A percentile compares a stretch with the other conserved stretches of the same genome.
Evolutionary conservation across 2,113 vertebrate genomes (phyloP).

Genomic region (Plestiodon gilberti): DNA sequence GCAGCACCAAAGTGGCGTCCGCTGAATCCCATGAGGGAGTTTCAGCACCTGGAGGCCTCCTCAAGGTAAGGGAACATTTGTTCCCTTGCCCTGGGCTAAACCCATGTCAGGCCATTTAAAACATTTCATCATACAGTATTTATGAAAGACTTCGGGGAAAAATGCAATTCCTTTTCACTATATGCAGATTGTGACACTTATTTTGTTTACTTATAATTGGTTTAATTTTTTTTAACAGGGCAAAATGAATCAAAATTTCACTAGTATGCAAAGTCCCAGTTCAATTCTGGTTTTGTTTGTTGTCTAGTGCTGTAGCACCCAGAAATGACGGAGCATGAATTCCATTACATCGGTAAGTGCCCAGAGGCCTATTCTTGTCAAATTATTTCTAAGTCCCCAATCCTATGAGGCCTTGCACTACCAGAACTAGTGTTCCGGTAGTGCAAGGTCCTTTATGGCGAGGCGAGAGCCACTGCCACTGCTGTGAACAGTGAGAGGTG

Average conservation of each 20-base stretch:
- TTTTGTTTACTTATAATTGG: background rate
- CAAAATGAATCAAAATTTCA: background rate
- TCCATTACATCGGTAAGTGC: background rate
- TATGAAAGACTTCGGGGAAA: background rate
- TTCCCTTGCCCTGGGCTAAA: no score
- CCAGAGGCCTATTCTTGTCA: background rate
- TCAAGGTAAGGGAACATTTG: no score
- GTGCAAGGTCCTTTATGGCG: no score
- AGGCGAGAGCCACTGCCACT: no score
- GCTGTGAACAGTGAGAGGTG: no score
- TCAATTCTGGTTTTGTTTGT: background rate
- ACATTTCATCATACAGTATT: background rate
- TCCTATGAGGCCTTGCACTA: no score
- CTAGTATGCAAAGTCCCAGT: background rate
- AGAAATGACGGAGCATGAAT: conserved; percentile 8
- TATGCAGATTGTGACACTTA: background rate
- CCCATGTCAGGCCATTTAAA: background rate
- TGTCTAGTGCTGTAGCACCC: background rate
- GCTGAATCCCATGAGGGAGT: no score
- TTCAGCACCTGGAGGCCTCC: no score
- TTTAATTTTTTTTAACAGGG: background rate
- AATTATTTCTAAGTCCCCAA: no score
- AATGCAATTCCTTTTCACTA: background rate
- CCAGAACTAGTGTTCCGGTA: no score
- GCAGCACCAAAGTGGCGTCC: no score